These are phyloP conservation scores for Julus scanicus DNA, from an alignment of 2,888 invertebrate species.

Conservation along the genomic window DNA sequence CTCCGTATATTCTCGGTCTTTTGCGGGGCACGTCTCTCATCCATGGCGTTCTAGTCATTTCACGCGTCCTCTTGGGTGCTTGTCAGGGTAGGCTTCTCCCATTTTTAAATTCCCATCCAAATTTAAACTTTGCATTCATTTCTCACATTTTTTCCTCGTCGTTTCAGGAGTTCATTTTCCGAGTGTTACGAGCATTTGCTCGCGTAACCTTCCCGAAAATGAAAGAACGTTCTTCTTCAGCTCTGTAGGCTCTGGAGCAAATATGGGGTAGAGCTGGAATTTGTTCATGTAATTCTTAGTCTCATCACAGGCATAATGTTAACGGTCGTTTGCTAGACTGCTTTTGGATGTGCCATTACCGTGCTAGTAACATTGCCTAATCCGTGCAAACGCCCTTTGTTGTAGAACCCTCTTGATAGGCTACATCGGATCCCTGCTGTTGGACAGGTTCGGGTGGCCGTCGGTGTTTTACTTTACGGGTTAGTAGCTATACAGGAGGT, in stretches of 20 bases:
- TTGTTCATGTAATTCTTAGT: neutral
- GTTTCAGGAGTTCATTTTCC: conserved; percentile 75
- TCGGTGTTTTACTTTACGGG: conserved; percentile 75
- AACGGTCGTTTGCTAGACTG: neutral
- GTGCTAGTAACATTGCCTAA: neutral
- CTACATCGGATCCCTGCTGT: conserved; percentile 74
- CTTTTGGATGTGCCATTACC: neutral
- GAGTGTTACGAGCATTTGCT: conserved; percentile 76
- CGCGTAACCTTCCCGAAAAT: conserved; percentile 73
- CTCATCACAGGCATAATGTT: neutral
- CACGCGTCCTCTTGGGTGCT: conserved; percentile 74
- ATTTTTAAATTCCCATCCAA: neutral
- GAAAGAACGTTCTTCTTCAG: conserved; percentile 77
- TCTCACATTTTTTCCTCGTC: neutral
- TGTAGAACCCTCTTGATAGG: conserved; percentile 74
- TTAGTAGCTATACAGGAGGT: conserved; percentile 59
- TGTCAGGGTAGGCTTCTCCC: conserved; percentile 68
- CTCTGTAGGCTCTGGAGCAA: conserved; percentile 67
- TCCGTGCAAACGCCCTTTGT: neutral
- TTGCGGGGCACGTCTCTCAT: conserved; percentile 68
- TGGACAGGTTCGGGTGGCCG: conserved; percentile 76
- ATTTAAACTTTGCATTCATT: neutral
- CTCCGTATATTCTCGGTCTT: conserved; percentile 70
- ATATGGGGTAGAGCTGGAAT: conserved; percentile 65
- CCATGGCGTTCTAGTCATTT: conserved; percentile 71